Conservation (phyloP, 2,888 invertebrate genomes). For the Calameuta idolon region DNA sequence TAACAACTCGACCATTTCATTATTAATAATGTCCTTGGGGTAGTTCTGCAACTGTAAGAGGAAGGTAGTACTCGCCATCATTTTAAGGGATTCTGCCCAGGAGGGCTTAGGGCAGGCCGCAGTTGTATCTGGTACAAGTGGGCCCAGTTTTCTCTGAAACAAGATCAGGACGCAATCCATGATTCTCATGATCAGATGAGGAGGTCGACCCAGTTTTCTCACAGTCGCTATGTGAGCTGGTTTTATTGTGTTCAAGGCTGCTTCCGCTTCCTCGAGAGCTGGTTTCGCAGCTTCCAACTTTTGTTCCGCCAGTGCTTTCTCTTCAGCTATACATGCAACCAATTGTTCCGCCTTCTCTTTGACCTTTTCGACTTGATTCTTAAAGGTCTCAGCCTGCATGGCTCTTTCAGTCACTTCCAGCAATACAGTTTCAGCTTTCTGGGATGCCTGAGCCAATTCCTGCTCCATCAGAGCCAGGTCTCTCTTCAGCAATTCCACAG, state of each 20-base stretch:
- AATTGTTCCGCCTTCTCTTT: conserved; percentile 95
- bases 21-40: conserved; percentile 96
- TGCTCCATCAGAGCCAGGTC: conserved; percentile 95
- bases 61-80: conserved; percentile 97
- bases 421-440: conserved; percentile 89
- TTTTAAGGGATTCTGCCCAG: conserved; percentile 96
- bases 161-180: conserved; percentile 97
- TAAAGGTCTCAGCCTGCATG: conserved; percentile 94
- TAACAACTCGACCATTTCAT: conserved; percentile 95
- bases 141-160: conserved; percentile 89
- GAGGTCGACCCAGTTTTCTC: conserved; percentile 92
- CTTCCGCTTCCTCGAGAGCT: conserved; percentile 94
- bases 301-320: conserved; percentile 91
- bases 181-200: conserved; percentile 96
- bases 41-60: conserved; percentile 92
- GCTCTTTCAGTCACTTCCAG: conserved; percentile 93
- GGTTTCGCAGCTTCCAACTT: conserved; percentile 97
- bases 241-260: conserved; percentile 95
- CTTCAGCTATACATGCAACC: conserved; percentile 87
- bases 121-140: conserved; percentile 83
- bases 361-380: conserved; percentile 94
- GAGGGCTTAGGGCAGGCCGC: conserved; percentile 92
- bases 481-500: conserved; percentile 90
- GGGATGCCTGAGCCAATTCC: conserved; percentile 91
- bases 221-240: conserved; percentile 96